phyloP scores from a whole-genome alignment of 2,113 vertebrate genomes.

The Carassius gibelio region DNA sequence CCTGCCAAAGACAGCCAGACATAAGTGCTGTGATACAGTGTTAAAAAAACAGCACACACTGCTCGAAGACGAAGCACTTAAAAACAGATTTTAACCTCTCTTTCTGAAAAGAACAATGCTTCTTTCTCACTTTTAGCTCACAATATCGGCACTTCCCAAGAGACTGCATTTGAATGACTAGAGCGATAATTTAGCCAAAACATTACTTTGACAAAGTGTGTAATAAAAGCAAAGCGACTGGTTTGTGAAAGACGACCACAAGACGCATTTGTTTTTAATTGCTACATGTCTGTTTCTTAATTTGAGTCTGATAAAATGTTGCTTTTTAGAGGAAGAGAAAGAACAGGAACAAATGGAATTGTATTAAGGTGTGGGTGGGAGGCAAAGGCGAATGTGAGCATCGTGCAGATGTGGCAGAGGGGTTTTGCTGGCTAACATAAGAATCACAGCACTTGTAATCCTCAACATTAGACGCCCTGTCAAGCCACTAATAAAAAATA shows the following conservation, averaged over 20 bases:
- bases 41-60: neutral
- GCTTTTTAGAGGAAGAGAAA: conserved; percentile 35
- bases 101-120: neutral
- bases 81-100: neutral
- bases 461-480: conserved; percentile 48
- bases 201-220: conserved; percentile 44
- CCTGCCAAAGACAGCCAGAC: neutral
- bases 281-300: conserved; percentile 44
- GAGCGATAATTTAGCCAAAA: conserved; percentile 9
- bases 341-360: conserved; percentile 34
- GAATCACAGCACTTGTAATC: conserved; percentile 51
- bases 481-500: conserved; percentile 47
- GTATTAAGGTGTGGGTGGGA: conserved; percentile 48
- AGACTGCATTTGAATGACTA: conserved; percentile 40
- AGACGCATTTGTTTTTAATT: conserved; percentile 48
- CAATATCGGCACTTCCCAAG: neutral
- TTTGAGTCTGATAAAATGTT: conserved; percentile 48
- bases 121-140: neutral
- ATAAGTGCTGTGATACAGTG: neutral
- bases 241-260: conserved; percentile 29
- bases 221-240: conserved; percentile 45
- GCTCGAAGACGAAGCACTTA: conserved; percentile 1
- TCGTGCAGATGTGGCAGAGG: conserved; percentile 31
- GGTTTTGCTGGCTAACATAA: conserved; percentile 40
- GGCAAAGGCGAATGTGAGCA: conserved; percentile 39